These are phyloP conservation scores for Matsumyia berberina DNA, from an alignment of 2,888 invertebrate genomes.

Conservation along the genomic window DNA sequence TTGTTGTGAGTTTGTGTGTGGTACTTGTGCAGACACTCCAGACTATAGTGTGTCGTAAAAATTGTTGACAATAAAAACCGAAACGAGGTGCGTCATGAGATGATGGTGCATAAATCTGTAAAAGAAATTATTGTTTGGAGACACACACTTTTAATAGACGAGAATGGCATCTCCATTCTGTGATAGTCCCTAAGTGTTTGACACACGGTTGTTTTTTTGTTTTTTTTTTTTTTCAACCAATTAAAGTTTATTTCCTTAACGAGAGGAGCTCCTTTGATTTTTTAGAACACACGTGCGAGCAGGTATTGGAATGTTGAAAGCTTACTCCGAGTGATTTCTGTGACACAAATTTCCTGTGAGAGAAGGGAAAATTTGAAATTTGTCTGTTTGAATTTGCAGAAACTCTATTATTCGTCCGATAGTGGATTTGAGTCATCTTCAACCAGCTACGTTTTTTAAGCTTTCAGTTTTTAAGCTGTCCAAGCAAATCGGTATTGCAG, in stretches of 20 bases:
- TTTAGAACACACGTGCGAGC: constrained; percentile 2
- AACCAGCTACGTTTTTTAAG: too few relatives aligned
- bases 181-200: too few relatives aligned
- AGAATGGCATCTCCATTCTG: too few relatives aligned
- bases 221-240: constrained; percentile 5
- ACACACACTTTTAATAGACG: background rate
- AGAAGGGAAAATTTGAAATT: too few relatives aligned
- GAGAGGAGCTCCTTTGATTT: background rate
- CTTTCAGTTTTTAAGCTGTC: too few relatives aligned
- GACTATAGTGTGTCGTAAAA: constrained; percentile 38
- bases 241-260: constrained; percentile 26
- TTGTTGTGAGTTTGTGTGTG: constrained; percentile 7
- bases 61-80: constrained; percentile 35
- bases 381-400: too few relatives aligned
- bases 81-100: constrained; percentile 29
- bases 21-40: constrained; percentile 21
- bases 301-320: background rate
- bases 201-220: background rate
- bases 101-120: constrained; percentile 3
- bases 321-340: too few relatives aligned
- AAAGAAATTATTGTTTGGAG: constrained; percentile 2
- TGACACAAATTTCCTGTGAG: too few relatives aligned
- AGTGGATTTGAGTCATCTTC: too few relatives aligned
- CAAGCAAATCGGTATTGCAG: too few relatives aligned
- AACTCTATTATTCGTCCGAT: too few relatives aligned